Base-by-base conservation (phyloP, 1,140 invertebrate genomes). In the Drosophila funebris region DNA sequence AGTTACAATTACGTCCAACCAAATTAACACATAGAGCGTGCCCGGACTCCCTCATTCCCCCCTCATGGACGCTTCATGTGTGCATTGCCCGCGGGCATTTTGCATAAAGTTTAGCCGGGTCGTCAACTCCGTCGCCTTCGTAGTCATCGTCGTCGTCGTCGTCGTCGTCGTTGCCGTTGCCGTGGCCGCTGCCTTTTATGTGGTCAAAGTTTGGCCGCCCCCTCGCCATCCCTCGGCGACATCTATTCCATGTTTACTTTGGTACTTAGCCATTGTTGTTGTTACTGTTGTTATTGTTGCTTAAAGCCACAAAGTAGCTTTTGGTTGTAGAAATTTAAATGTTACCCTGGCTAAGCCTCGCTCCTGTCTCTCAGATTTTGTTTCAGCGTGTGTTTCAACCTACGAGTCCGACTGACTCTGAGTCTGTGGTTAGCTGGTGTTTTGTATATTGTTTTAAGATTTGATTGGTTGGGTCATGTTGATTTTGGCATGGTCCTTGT, bases 241-340 rank as follows among this genome's bases (percentile, higher is more conserved):
- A 87, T 82, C 78, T 82, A 75, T 87, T 78, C 78, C 74, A 75
- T 85, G 82, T 85, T 85, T 85, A 82, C 82, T 87, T 82, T 85
- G 70, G 78, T 78, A 78, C 82, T 82, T 85, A 82, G 60, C 67
- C 63, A 63, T 67, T 64, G 58, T 60, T 72, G 53, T 50, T 68
- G 60, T 72, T 50, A 13, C 31, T 53, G 41, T 11, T 73, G 64
- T 16, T 57, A 22, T 64, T 56, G 73, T 69, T 67, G 69, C 61
- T 90, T 90, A 90, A 90, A 90, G 81, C 80, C 80, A 70, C 80
- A 85, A 89, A 82, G 82, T 76, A 77, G 73, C 78, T 71, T 78
- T 72, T 73, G 78, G 50, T 73, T 57, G 50, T 46, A 60, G 39
- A 64, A 76, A 78, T 78, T 89, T 90, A 81, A 81, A 90, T 90